Base-by-base conservation (phyloP, 2,797 vertebrate species). In the Lagorchestes hirsutus region DNA sequence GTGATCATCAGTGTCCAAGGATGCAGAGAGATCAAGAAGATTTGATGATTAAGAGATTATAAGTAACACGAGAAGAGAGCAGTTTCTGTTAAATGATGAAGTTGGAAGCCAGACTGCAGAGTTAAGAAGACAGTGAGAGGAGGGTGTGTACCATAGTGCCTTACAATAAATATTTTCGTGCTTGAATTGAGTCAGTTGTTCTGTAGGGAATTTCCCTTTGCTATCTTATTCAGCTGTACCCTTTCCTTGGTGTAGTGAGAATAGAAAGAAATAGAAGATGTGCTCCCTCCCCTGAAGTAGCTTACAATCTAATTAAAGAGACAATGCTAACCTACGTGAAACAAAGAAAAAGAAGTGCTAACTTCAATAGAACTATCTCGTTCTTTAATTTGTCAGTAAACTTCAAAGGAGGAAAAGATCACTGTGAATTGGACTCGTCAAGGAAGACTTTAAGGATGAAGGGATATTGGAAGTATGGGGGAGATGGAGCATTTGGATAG, bases 201-300 rank as follows among this genome's bases (percentile, higher is more conserved):
- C 40, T 22, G 1, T 0, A 40, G 50, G 40, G n/a, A 2, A 40
- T 62, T 40, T 87, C 67, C 59, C 67, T 55, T 8, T 52, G 57
- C 46, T 24, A 29, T 0, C 31, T 0, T 16, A 27, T 5, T 92
- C 55, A 8, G 3, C 6, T 27, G n/a, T 0, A 1, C 56, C 34
- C 1, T 3, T 13, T 14, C 22, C 54, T 62, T 74, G 34, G 6
- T 9, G 31, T 14, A 4, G 0, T 0, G 28, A 27, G 1, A 2
- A 12, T 0, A 57, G 31, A 24, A 82, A 13, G 24, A 31, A n/a
- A 46, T 34, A n/a, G 11, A 18, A 54, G 24, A 11, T 31, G 1
- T 8, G 11, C 28, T 16, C 5, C 40, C 34, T 55, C 10, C 54
- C 62, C 82, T 34, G 2, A 34, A 54, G 57, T 46, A 2, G 9